phyloP scores from a whole-genome alignment of 2,797 vertebrate species.

The Phylloscopus collybita region DNA sequence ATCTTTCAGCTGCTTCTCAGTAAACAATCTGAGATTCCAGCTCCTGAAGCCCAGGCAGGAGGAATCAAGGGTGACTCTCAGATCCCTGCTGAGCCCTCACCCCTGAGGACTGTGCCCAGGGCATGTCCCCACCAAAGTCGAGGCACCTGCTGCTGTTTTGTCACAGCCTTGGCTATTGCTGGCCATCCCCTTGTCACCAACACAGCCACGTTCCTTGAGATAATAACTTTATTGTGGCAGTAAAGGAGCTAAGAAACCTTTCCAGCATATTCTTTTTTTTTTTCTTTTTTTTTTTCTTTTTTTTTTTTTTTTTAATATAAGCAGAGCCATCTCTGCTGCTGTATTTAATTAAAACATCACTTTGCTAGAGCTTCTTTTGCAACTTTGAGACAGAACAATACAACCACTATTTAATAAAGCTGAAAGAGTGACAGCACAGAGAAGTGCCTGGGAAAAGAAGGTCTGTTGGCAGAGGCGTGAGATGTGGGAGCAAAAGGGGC shows the following conservation, averaged over 20 bases:
- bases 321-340: neutral
- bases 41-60: neutral
- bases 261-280: neutral
- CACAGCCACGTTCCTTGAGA: neutral
- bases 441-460: neutral
- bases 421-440: neutral
- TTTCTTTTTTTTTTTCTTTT: neutral
- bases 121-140: rapidly evolving
- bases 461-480: neutral
- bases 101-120: neutral
- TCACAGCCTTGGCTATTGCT: neutral
- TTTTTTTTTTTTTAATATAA: neutral
- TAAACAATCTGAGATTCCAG: neutral
- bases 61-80: neutral
- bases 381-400: neutral
- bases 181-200: neutral
- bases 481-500: neutral
- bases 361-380: neutral
- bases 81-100: neutral
- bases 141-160: neutral
- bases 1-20: neutral
- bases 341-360: neutral
- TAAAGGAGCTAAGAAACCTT: neutral
- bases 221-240: neutral
- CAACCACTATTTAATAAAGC: neutral